These are phyloP conservation scores for Pachycephala philippinensis DNA, from an alignment of 2,113 vertebrate genomes.

Conservation along the genomic window DNA sequence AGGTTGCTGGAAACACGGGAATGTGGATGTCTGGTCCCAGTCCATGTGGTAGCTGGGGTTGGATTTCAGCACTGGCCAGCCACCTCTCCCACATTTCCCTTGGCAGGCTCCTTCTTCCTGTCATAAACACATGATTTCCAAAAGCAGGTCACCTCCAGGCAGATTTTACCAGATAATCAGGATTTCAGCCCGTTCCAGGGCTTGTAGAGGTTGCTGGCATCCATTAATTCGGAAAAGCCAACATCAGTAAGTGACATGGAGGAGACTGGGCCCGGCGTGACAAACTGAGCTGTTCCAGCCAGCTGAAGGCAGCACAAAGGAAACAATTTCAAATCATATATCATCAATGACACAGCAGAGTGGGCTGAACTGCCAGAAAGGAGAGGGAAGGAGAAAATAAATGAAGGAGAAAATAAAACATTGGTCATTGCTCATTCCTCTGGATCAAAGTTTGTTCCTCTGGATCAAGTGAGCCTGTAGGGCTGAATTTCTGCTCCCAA, in stretches of 20 bases:
- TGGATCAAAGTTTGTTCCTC: background rate
- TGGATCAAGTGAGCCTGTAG: background rate
- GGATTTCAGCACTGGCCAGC: background rate
- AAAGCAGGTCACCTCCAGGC: background rate
- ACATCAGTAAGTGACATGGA: background rate
- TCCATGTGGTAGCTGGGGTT: background rate
- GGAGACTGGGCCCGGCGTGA: background rate
- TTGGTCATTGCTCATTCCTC: background rate
- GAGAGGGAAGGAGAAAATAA: background rate
- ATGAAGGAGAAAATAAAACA: background rate
- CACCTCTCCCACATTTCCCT: background rate
- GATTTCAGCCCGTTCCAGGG: background rate
- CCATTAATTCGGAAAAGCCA: background rate
- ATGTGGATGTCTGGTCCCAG: background rate
- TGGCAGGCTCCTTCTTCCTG: background rate
- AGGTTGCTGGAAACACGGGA: background rate
- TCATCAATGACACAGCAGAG: background rate
- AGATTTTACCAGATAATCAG: background rate
- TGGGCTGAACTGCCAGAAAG: background rate
- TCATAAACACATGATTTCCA: background rate
- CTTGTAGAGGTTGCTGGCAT: background rate
- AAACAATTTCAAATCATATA: background rate
- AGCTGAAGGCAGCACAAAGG: background rate
- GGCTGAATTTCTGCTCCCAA: background rate
- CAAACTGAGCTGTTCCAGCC: background rate